Conservation (phyloP, 2,888 invertebrate genomes). For the Pecten maximus region DNA sequence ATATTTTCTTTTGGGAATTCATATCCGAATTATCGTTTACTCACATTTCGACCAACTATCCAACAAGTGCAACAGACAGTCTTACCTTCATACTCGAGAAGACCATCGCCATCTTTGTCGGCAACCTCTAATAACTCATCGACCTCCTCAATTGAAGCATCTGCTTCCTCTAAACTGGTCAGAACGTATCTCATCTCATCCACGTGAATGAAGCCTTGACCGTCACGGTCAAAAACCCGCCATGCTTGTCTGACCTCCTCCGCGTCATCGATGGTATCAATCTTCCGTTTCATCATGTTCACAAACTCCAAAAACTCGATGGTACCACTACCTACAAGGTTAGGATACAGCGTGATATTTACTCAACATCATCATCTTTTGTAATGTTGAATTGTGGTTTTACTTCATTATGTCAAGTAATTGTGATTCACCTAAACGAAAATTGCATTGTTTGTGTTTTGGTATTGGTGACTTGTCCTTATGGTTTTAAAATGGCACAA, state of each 20-base stretch:
- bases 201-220: slow-evolving; percentile 21
- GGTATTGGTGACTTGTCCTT: no score
- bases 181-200: slow-evolving; percentile 2
- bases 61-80: not conserved
- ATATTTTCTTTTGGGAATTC: no score
- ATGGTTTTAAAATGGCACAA: no score
- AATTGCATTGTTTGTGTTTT: no score
- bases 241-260: slow-evolving; percentile 1
- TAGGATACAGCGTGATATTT: no score
- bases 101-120: not conserved
- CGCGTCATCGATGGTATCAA: not conserved
- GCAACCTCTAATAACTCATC: not conserved
- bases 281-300: not conserved
- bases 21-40: no score
- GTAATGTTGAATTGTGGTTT: no score
- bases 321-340: not conserved
- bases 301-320: not conserved
- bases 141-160: not conserved
- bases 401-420: no score
- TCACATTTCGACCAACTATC: no score
- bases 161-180: not conserved
- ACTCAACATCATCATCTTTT: no score
- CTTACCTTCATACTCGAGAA: not conserved
- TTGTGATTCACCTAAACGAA: no score
- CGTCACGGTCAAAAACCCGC: not conserved